Conservation (phyloP, 2,888 invertebrate genomes). For the Cataglyphis cursor region DNA sequence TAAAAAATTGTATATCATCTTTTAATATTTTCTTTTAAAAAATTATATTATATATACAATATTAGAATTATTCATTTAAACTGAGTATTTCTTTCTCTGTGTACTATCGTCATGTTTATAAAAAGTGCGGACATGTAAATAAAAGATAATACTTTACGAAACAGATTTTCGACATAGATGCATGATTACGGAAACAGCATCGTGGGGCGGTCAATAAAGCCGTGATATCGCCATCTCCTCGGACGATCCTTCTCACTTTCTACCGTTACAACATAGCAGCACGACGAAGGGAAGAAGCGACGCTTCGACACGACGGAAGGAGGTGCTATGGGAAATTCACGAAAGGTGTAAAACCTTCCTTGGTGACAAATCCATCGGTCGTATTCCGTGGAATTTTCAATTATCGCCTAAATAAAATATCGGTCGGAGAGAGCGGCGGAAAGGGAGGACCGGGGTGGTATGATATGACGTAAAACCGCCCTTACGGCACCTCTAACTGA, state of each 20-base stretch:
- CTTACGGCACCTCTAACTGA: slow-evolving; percentile 79
- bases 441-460: slow-evolving; percentile 54
- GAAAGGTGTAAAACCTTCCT: slow-evolving; percentile 80
- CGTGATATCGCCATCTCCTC: slow-evolving; percentile 64
- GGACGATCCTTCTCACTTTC: slow-evolving; percentile 59
- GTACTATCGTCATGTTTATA: not conserved
- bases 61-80: not conserved
- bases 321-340: slow-evolving; percentile 76
- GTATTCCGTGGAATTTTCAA: slow-evolving; percentile 84
- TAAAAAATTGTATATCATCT: not conserved
- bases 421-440: slow-evolving; percentile 54
- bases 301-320: slow-evolving; percentile 39
- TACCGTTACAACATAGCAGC: slow-evolving; percentile 58
- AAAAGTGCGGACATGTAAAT: not conserved
- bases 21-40: not conserved
- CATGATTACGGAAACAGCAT: slow-evolving; percentile 61
- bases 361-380: slow-evolving; percentile 84
- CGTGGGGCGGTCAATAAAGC: slow-evolving; percentile 66
- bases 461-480: slow-evolving; percentile 81
- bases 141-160: slow-evolving; percentile 6
- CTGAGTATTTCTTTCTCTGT: not conserved
- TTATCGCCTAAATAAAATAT: slow-evolving; percentile 84
- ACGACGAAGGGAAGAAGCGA: slow-evolving; percentile 34
- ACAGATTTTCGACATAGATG: slow-evolving; percentile 35
- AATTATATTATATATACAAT: not conserved